Conservation (phyloP, 2,888 invertebrate species). For the Steinernema carpocapsae region DNA sequence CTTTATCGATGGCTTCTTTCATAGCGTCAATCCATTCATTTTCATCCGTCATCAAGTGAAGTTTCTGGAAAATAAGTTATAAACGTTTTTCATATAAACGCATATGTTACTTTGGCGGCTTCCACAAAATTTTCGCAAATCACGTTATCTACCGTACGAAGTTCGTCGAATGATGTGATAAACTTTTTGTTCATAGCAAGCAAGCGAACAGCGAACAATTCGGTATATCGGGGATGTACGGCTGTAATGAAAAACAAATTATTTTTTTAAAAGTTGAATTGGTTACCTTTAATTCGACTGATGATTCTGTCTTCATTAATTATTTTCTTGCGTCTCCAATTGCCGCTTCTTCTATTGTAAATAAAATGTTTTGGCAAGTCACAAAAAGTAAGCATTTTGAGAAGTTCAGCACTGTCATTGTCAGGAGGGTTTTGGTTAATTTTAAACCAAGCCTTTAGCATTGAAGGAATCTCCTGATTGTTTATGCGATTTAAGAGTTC, state of each 20-base stretch:
- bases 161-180: conserved; percentile 7
- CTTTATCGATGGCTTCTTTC: neutral
- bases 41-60: neutral
- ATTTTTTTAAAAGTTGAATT: neutral
- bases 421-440: neutral
- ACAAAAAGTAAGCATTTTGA: too few relatives aligned
- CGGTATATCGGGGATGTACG: neutral
- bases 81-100: neutral
- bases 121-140: conserved; percentile 4
- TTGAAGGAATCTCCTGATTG: conserved; percentile 2
- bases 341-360: too few relatives aligned
- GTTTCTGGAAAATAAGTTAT: neutral
- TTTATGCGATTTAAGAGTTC: neutral
- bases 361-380: too few relatives aligned
- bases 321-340: neutral
- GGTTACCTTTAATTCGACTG: neutral
- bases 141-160: neutral
- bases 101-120: conserved; percentile 6
- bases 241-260: neutral
- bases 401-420: neutral
- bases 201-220: conserved; percentile 22
- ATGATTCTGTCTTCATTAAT: neutral
- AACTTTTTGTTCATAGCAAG: conserved; percentile 10
- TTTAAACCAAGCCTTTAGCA: neutral
- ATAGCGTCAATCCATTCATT: conserved; percentile 27